Base-by-base conservation (phyloP, 2,797 vertebrate genomes). In the Pseudomugil gertrudae region DNA sequence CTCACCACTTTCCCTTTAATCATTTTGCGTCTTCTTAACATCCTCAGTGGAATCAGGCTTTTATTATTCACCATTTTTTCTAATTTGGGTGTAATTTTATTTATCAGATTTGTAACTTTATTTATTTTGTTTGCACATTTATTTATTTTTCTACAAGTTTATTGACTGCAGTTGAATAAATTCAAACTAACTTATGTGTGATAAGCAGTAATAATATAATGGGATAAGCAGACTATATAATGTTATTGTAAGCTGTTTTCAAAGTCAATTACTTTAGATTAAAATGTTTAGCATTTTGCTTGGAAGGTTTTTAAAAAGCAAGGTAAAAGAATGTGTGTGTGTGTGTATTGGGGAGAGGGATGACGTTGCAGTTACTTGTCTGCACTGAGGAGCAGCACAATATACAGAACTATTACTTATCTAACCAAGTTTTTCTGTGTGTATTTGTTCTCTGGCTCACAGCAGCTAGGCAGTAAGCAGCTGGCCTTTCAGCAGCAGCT, bases 401-500 rank as follows among this genome's bases (percentile, higher is more conserved):
- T 27, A 51, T 27, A 24, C 11, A 24, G 11, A 29, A 5, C 19
- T 32, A 21, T 60, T n/a, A 47, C 19, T 21, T 57, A 35, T 66
- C 53, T 17, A 29, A 71, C 40, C 30, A 51, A 26, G 36, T 27
- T 32, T 40, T 5, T 38, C 9, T 60, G 19, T 69, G 26, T 50
- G 21, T 57, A 26, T 71, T 19, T 57, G 36, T 79, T 24, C 23
- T 33, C 13, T 73, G 23, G 5, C 52, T 6, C 3, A 4, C 62
- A 90, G 83, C 95, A 95, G 77, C 90, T 99, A 90, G 95, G 98
- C 90, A 99, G 92, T 89, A 99, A 99, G 92, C 97, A 99, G 95
- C 93, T 99, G 93, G 96, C 96, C 81, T 99, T 99, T 93, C 98
- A 99, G 94, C 98, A 99, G 93, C 98, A 99, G 95, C 93, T 99